Evolutionary conservation across 2,888 invertebrate genomes (phyloP), one percentile per base, ranked within the genome.

Genomic region (Lathronympha strigana): DNA sequence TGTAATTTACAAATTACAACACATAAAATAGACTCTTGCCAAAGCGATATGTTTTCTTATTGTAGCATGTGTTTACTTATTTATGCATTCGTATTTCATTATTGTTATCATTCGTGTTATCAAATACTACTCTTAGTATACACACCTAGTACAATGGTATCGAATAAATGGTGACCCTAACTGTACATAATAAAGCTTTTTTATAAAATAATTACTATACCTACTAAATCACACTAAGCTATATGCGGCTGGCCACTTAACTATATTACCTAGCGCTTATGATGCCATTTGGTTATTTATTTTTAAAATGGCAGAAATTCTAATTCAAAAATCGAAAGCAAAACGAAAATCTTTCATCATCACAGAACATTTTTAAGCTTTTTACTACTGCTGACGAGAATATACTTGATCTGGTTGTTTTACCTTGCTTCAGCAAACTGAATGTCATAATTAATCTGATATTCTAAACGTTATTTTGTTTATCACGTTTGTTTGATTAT

Each of bases 21-120:
- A 67, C 51, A 54, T 68, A 68, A 68, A 66, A 68, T 54, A 77
- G 77, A 79, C 6, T 72, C 84, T 86, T 86, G 86, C 84, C 83
- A 86, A 90, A 91, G 91, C 91, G 91, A 91, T 91, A 91, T 90
- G 91, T 91, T 85, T 90, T 74, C 76, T 90, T 90, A 90, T 91
- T 90, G 90, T 91, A 90, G 87, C 89, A 85, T 83, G 81, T 86
- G 81, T 85, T 79, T 82, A 81, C 43, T 11, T 43, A 43, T 79
- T 80, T 83, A 86, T 76, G 83, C 82, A 77, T 80, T 78, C 74
- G 72, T 85, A 83, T 81, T 83, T 72, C 69, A 77, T 75, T 81
- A 80, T 80, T 79, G 77, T 80, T 78, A 76, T 81, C 80, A 83
- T 82, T 84, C 78, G 82, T 87, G 84, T 83, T 90, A 90, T 90